Conservation (phyloP, 1,140 invertebrate genomes). For the Stegodyphus mimosarum region DNA sequence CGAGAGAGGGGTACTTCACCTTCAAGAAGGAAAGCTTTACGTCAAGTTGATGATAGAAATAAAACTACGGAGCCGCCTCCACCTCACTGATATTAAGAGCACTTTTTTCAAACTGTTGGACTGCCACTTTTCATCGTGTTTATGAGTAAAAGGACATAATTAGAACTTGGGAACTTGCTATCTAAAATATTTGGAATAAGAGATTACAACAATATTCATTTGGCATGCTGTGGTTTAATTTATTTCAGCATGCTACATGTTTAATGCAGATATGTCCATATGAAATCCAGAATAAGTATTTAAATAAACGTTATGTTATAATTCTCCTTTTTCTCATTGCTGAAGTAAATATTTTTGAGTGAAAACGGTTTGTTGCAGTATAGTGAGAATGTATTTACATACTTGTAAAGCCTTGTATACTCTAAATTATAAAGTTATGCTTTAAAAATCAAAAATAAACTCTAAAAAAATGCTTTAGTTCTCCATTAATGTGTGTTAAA, state of each 20-base stretch:
- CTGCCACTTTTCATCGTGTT: conserved; percentile 44
- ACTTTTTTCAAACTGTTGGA: conserved; percentile 11
- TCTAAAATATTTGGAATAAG: conserved; percentile 57
- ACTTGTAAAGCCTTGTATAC: conserved; percentile 60
- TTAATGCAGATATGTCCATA: conserved; percentile 47
- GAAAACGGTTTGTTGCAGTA: conserved; percentile 61
- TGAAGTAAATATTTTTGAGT: conserved; percentile 60
- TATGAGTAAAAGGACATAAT: conserved; percentile 51
- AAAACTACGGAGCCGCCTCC: conserved; percentile 64
- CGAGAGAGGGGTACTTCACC: conserved; percentile 57
- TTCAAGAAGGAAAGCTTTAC: conserved; percentile 61
- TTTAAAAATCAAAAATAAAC: conserved; percentile 60
- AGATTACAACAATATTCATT: conserved; percentile 26
- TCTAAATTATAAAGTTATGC: conserved; percentile 61
- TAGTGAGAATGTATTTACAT: conserved; percentile 61
- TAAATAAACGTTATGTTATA: conserved; percentile 48
- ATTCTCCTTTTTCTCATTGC: conserved; percentile 44
- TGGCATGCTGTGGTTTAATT: conserved; percentile 54
- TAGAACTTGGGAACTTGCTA: conserved; percentile 58
- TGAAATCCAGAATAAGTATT: conserved; percentile 50
- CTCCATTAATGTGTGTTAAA: too few relatives aligned
- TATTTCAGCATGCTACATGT: conserved; percentile 43
- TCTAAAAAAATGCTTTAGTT: conserved; percentile 16
- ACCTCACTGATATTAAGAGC: conserved; percentile 60
- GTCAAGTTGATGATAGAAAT: conserved; percentile 63